A percentile compares a stretch with the other conserved stretches of the same genome.
These are phyloP conservation scores for Saguinus midas DNA, from an alignment of 2,113 vertebrate species.

Conservation along the genomic window DNA sequence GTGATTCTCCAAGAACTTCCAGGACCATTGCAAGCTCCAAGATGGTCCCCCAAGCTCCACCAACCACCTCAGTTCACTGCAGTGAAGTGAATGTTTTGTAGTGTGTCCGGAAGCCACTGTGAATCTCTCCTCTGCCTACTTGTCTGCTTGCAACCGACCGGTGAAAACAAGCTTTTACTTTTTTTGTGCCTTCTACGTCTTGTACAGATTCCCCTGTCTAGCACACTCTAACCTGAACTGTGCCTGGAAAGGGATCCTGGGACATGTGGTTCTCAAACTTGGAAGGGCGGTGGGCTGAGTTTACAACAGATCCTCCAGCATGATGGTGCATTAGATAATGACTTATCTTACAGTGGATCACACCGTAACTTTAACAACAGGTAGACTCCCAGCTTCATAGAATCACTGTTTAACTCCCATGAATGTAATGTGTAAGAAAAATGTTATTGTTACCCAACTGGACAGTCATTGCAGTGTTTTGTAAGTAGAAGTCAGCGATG, in stretches of 20 bases:
- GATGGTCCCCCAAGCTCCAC: background rate
- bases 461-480: background rate
- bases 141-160: background rate
- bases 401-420: background rate
- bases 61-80: fast-evolving
- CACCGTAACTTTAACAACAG: background rate
- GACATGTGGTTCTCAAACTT: no score
- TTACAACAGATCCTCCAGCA: background rate
- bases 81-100: background rate
- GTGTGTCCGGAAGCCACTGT: background rate
- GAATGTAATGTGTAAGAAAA: background rate
- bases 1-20: fast-evolving
- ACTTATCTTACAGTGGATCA: background rate
- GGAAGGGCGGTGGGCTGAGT: background rate
- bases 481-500: background rate
- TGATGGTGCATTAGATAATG: background rate
- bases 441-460: background rate
- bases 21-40: fast-evolving
- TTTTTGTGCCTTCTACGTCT: no score
- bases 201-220: no score
- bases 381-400: background rate
- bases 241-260: no score
- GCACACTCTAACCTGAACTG: no score
- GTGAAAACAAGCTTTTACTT: no score
- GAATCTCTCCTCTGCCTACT: no score